A percentile compares a stretch with the other conserved stretches of the same genome.
These are phyloP conservation scores for Solen grandis DNA, from an alignment of 1,140 invertebrate genomes.

Conservation along the genomic window DNA sequence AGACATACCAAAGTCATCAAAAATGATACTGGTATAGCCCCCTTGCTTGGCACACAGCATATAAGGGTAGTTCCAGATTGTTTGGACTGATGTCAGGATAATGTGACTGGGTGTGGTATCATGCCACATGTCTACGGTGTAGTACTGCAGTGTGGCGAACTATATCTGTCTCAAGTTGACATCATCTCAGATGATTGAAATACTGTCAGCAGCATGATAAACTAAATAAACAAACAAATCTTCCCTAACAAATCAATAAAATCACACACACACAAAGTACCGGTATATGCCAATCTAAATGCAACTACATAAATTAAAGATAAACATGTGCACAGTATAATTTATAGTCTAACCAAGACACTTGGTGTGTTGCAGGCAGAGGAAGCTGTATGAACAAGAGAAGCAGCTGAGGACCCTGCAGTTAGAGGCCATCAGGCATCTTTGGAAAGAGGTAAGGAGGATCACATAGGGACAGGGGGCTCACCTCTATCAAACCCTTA, in stretches of 20 bases:
- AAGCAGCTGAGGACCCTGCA: slow-evolving; percentile 92
- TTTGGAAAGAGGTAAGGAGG: slow-evolving; percentile 93
- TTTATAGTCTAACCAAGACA: too few relatives aligned
- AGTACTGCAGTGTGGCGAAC: background rate
- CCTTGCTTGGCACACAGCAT: background rate
- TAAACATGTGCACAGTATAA: too few relatives aligned
- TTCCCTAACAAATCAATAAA: background rate
- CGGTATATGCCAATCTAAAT: too few relatives aligned
- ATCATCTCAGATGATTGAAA: background rate
- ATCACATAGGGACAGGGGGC: too few relatives aligned
- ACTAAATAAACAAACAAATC: too few relatives aligned
- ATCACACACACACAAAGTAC: background rate
- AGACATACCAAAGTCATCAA: background rate
- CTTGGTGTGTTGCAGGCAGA: slow-evolving; percentile 68
- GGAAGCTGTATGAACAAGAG: slow-evolving; percentile 86
- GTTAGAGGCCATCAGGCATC: slow-evolving; percentile 93
- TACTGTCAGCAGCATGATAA: background rate
- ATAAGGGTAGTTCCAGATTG: background rate
- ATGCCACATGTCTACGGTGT: background rate
- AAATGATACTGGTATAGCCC: background rate
- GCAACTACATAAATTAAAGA: too few relatives aligned
- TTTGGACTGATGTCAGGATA: background rate
- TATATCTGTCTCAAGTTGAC: background rate
- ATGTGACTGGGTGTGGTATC: background rate
- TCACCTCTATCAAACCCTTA: too few relatives aligned